These are phyloP conservation scores for Drosophila pallidifrons DNA, from an alignment of 1,140 invertebrate species.

Conservation along the genomic window DNA sequence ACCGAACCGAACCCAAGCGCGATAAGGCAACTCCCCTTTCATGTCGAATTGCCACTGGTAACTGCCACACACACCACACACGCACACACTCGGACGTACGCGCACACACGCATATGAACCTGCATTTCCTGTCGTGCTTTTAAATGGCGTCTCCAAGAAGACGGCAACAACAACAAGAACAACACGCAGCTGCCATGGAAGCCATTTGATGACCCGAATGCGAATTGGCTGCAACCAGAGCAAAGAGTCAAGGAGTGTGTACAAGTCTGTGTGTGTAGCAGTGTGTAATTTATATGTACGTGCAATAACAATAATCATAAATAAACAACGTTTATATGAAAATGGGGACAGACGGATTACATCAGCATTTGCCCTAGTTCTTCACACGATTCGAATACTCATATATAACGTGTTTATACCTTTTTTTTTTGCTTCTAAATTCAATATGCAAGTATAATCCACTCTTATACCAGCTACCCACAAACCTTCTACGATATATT, in stretches of 20 bases:
- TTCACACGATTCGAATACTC: background rate
- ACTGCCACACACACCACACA: background rate
- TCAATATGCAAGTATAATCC: no score
- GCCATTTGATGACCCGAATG: conserved; percentile 53
- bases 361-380: background rate
- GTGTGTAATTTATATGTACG: conserved; percentile 14
- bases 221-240: conserved; percentile 67
- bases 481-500: no score
- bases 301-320: conserved; percentile 72
- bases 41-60: conserved; percentile 10
- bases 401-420: background rate
- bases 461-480: no score
- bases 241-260: conserved; percentile 28
- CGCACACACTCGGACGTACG: conserved; percentile 6
- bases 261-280: background rate
- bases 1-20: background rate
- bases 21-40: conserved; percentile 11
- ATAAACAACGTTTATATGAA: conserved; percentile 47
- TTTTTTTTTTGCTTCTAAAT: background rate
- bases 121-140: conserved; percentile 41
- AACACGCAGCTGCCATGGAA: conserved; percentile 7
- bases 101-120: background rate
- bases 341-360: conserved; percentile 18
- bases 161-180: background rate
- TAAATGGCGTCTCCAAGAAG: conserved; percentile 20